Percentiles rank a stretch among this genome's conserved stretches.
Conservation (phyloP, 2,113 vertebrate genomes). For the Tragulus kanchil region DNA sequence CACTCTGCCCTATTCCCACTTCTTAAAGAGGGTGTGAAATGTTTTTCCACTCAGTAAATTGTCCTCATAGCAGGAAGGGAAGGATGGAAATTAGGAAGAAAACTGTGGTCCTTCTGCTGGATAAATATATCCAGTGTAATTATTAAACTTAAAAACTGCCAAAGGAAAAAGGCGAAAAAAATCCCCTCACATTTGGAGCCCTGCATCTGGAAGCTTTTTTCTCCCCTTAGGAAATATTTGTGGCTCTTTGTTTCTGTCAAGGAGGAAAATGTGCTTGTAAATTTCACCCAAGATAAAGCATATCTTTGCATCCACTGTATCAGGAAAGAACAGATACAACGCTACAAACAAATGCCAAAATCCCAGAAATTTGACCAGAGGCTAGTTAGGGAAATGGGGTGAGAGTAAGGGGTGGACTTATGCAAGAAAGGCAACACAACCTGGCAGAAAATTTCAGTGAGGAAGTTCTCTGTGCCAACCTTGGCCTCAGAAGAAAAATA, state of each 20-base stretch:
- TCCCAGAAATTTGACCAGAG: slow-evolving; percentile 77
- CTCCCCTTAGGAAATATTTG: slow-evolving; percentile 78
- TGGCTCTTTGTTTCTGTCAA: slow-evolving; percentile 81
- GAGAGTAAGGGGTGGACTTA: slow-evolving; percentile 69
- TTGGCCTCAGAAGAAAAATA: slow-evolving; percentile 84
- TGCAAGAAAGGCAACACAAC: slow-evolving; percentile 76
- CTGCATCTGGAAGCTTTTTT: slow-evolving; percentile 78
- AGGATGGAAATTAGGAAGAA: slow-evolving; percentile 33
- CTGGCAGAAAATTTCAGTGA: slow-evolving; percentile 85
- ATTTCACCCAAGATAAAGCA: slow-evolving; percentile 76
- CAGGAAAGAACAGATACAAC: slow-evolving; percentile 72
- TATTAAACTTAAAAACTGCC: slow-evolving; percentile 80
- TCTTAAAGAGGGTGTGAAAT: background rate
- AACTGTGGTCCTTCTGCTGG: background rate
- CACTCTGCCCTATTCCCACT: background rate
- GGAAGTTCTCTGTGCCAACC: slow-evolving; percentile 86
- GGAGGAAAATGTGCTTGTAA: slow-evolving; percentile 71
- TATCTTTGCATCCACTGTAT: slow-evolving; percentile 26
- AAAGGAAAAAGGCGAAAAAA: slow-evolving; percentile 66
- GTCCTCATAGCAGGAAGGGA: too few species aligned
- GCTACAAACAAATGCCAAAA: slow-evolving; percentile 72
- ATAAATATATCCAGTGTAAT: slow-evolving; percentile 76
- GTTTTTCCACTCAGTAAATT: background rate
- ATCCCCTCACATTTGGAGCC: slow-evolving; percentile 45
- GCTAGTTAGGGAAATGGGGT: background rate